phyloP scores from a whole-genome alignment of 2,797 vertebrate species.

The Lophotriccus pileatus region DNA sequence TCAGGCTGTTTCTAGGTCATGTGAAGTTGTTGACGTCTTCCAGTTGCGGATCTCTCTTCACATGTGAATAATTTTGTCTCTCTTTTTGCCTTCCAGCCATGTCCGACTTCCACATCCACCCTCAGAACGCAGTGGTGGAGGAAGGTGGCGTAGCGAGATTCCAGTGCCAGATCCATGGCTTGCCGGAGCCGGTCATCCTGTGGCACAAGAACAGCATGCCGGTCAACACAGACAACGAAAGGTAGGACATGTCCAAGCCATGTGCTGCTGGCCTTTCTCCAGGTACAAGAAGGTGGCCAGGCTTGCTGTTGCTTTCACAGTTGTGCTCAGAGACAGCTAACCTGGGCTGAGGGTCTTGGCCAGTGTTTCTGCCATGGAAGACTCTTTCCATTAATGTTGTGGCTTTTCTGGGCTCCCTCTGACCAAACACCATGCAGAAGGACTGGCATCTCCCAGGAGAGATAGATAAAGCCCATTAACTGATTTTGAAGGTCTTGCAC shows the following conservation, averaged over 20 bases:
- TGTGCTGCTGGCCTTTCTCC: not conserved
- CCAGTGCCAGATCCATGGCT: conserved; percentile 96
- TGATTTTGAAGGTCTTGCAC: not conserved
- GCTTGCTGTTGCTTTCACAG: not conserved
- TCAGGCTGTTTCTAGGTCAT: not conserved
- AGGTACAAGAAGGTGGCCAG: not conserved
- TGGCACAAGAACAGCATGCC: conserved; percentile 92
- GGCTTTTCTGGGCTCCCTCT: not conserved
- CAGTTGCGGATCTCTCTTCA: not conserved
- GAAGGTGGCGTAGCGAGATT: conserved; percentile 90
- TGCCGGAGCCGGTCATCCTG: conserved; percentile 93
- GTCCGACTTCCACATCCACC: conserved; percentile 96
- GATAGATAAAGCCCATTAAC: not conserved
- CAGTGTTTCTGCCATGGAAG: not conserved
- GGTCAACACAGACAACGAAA: conserved; percentile 85
- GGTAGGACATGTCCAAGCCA: conserved; percentile 72
- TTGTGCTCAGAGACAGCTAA: rapidly evolving
- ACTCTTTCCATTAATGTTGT: not conserved
- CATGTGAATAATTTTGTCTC: not conserved
- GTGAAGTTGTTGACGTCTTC: not conserved
- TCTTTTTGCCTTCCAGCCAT: conserved; percentile 79
- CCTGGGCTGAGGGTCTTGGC: not conserved
- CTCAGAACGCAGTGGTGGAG: conserved; percentile 86
- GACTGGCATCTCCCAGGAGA: not conserved
- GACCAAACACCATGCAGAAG: not conserved